Percentiles rank a stretch among this genome's conserved stretches.
Evolutionary conservation across 2,113 vertebrate genomes (phyloP).

Genomic region (Australoheros scitulus): DNA sequence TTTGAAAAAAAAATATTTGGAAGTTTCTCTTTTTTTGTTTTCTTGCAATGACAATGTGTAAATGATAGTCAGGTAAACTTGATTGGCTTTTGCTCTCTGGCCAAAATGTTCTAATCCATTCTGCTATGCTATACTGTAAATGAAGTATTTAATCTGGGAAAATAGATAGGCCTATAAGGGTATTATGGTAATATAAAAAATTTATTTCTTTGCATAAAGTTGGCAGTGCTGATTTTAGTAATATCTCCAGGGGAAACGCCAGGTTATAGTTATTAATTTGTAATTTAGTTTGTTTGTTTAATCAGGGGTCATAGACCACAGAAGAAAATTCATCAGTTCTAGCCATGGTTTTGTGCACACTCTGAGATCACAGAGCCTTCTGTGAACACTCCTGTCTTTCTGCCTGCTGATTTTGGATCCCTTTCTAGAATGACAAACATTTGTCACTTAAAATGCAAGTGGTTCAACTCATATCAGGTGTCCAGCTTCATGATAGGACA

Average conservation of each 20-base stretch:
- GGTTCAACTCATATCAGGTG: not conserved
- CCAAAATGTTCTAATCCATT: constrained; percentile 38
- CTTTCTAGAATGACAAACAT: constrained; percentile 17
- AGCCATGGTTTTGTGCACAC: not conserved
- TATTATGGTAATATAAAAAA: constrained; percentile 50
- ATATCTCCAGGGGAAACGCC: constrained; percentile 6
- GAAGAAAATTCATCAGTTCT: constrained; percentile 16
- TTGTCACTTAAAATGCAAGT: not conserved
- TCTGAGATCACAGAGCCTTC: not conserved
- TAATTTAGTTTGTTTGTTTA: constrained; percentile 36
- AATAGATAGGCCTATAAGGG: constrained; percentile 28
- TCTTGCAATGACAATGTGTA: not conserved
- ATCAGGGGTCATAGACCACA: constrained; percentile 32
- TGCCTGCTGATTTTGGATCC: constrained; percentile 6
- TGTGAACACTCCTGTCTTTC: not conserved
- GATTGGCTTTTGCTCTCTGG: constrained; percentile 19
- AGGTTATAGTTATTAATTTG: constrained; percentile 29
- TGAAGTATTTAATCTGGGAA: constrained; percentile 47
- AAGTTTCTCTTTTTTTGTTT: not conserved
- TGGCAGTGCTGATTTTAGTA: constrained; percentile 9
- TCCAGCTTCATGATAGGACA: not conserved
- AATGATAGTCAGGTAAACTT: not conserved
- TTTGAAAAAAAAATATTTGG: not conserved
- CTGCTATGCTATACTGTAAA: constrained; percentile 34
- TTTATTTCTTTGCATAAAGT: constrained; percentile 10